Evolutionary conservation across 2,888 invertebrate genomes (phyloP).

Genomic region (Cistogaster globosa): DNA sequence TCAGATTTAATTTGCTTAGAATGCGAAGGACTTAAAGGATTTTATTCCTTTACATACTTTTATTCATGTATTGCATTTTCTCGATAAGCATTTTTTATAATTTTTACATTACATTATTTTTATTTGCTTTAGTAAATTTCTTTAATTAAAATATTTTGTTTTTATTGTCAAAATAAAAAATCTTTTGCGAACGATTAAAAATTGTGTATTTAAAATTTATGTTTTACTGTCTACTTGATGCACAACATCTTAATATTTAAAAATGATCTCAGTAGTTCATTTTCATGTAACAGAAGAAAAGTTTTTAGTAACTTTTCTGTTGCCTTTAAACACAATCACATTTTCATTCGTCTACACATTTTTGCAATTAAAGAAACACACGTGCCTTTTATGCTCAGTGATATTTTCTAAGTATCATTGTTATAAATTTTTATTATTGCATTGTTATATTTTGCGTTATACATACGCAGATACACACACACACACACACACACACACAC

Average conservation of each 20-base stretch:
- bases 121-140: no score
- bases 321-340: not conserved
- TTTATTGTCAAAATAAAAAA: no score
- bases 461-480: not conserved
- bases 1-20: no score
- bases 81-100: no score
- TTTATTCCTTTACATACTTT: no score
- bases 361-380: constrained; percentile 40
- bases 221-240: no score
- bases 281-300: constrained; percentile 19
- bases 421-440: not conserved
- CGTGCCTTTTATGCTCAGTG: constrained; percentile 48
- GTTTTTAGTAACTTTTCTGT: not conserved
- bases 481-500: not conserved
- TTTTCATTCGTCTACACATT: not conserved
- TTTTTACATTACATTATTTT: no score
- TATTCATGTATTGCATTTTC: no score
- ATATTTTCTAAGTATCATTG: constrained; percentile 60
- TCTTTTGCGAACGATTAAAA: no score
- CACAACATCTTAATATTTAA: not conserved
- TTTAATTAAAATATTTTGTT: no score
- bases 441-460: not conserved
- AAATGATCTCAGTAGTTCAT: not conserved
- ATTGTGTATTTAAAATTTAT: no score
- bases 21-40: no score